A percentile compares a stretch with the other conserved stretches of the same genome.
phyloP scores from a whole-genome alignment of 1,140 invertebrate species.

The Leptestheria dahalacensis region DNA sequence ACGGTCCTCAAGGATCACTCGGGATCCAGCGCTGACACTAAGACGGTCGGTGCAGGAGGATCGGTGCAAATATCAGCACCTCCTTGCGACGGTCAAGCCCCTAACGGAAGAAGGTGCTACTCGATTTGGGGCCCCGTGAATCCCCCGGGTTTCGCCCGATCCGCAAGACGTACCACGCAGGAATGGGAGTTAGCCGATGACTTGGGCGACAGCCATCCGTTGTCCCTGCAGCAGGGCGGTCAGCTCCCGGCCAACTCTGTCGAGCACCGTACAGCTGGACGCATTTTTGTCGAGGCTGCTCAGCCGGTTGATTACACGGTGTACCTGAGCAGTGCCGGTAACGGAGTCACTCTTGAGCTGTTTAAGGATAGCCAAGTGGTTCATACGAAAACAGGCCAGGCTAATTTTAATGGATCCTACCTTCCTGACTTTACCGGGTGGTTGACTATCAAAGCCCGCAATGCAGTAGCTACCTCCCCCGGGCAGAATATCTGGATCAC shows the following conservation, averaged over 20 bases:
- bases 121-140: neutral
- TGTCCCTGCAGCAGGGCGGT: conserved; percentile 8
- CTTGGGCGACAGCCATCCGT: conserved; percentile 7
- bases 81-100: conserved; percentile 4
- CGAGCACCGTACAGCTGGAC: neutral
- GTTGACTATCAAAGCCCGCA: conserved; percentile 7
- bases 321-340: neutral
- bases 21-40: neutral
- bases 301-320: neutral
- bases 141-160: neutral
- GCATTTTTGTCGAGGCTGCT: conserved; percentile 1
- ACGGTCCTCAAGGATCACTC: conserved; percentile 6
- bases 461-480: conserved; percentile 5
- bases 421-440: conserved; percentile 1
- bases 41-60: neutral
- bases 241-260: neutral
- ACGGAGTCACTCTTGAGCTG: neutral
- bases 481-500: conserved; percentile 1
- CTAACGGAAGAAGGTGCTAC: conserved; percentile 7
- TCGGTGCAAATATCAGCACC: neutral
- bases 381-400: neutral
- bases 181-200: conserved; percentile 7
- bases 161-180: neutral
- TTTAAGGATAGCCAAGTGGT: neutral
- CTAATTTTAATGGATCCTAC: neutral